A percentile compares a stretch with the other conserved stretches of the same genome.
These are phyloP conservation scores for Sphaeramia orbicularis DNA, from an alignment of 2,797 vertebrate species.

Conservation along the genomic window DNA sequence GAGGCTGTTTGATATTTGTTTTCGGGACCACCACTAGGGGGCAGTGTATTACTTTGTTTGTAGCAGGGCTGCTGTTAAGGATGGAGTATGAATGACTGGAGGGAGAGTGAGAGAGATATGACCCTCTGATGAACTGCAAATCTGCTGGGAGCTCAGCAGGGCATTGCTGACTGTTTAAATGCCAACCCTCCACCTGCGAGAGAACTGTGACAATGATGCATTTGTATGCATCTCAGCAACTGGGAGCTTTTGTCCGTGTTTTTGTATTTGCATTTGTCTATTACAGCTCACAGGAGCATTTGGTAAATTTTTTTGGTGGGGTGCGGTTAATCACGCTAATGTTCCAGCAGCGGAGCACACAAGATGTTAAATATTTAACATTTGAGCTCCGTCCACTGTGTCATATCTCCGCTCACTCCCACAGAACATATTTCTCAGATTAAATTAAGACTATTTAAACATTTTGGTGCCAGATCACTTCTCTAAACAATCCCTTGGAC, in stretches of 20 bases:
- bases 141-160: slow-evolving; percentile 76
- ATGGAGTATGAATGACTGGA: slow-evolving; percentile 63
- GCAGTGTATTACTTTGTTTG: slow-evolving; percentile 69
- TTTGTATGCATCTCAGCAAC: slow-evolving; percentile 41
- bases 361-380: slow-evolving; percentile 5
- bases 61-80: slow-evolving; percentile 12
- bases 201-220: slow-evolving; percentile 65
- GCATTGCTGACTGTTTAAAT: slow-evolving; percentile 78
- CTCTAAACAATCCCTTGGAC: slow-evolving; percentile 58
- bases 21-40: slow-evolving; percentile 64
- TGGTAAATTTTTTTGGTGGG: slow-evolving; percentile 21
- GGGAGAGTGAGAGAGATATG: slow-evolving; percentile 74
- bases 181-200: slow-evolving; percentile 76
- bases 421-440: slow-evolving; percentile 53
- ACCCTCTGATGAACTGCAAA: slow-evolving; percentile 85
- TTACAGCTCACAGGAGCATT: slow-evolving; percentile 6
- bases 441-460: slow-evolving; percentile 50
- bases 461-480: slow-evolving; percentile 68
- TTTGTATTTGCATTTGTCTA: slow-evolving; percentile 35
- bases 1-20: slow-evolving; percentile 5
- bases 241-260: slow-evolving; percentile 18
- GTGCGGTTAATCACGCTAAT: slow-evolving; percentile 43
- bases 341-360: slow-evolving; percentile 17
- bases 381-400: slow-evolving; percentile 31
- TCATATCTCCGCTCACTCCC: slow-evolving; percentile 21